These are phyloP conservation scores for Diaphora mendica DNA, from an alignment of 2,888 invertebrate genomes.

Conservation along the genomic window DNA sequence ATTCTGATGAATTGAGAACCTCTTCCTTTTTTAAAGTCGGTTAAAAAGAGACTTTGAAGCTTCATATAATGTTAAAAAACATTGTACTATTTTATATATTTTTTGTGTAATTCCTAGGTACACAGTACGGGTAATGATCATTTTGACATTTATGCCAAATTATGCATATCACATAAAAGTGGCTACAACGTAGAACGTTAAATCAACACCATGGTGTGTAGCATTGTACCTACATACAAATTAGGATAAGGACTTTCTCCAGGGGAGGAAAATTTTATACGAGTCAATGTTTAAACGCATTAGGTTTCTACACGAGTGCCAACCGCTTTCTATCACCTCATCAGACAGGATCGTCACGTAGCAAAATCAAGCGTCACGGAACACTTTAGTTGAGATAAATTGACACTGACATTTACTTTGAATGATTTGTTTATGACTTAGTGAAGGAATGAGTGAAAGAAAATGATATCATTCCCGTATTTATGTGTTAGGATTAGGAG, in stretches of 20 bases:
- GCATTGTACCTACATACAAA: conserved; percentile 17
- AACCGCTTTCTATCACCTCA: conserved; percentile 53
- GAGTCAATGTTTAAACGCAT: conserved; percentile 41
- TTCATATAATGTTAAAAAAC: neutral
- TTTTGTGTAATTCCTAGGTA: too few relatives aligned
- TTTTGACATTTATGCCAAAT: neutral
- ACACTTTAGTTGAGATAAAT: conserved; percentile 25
- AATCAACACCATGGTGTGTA: conserved; percentile 22
- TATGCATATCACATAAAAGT: neutral
- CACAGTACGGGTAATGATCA: neutral
- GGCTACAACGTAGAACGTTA: neutral
- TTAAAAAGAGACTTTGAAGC: neutral
- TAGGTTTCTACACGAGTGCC: conserved; percentile 48
- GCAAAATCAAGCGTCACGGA: conserved; percentile 34
- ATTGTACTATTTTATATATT: neutral
- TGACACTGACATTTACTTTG: conserved; percentile 10
- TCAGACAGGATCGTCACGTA: conserved; percentile 45
- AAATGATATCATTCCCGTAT: neutral
- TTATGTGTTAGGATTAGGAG: neutral
- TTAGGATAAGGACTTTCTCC: conserved; percentile 48
- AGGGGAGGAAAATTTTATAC: conserved; percentile 41
- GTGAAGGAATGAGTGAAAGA: neutral
- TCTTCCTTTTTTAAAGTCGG: too few relatives aligned
- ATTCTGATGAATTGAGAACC: too few relatives aligned
- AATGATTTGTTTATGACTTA: neutral